Conservation (phyloP, 2,113 vertebrate genomes). For the Hydropotes inermis region DNA sequence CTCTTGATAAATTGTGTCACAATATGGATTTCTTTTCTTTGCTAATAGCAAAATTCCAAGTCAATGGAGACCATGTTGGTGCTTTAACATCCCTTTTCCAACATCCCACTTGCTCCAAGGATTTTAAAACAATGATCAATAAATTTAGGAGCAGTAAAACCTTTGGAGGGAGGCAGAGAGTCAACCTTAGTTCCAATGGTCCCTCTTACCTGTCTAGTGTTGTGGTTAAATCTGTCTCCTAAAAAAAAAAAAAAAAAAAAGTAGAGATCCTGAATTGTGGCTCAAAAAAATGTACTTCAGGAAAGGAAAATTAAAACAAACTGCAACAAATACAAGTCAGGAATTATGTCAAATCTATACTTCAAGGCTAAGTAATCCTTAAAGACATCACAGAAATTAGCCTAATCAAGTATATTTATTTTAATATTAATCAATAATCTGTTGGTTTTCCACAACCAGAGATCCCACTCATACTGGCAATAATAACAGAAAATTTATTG, state of each 20-base stretch:
- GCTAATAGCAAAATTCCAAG: not conserved
- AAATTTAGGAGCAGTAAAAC: not conserved
- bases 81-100: not conserved
- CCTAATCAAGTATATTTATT: not conserved
- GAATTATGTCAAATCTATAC: not conserved
- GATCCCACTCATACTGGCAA: not conserved
- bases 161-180: not conserved
- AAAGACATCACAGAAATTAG: not conserved
- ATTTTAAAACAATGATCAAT: not conserved
- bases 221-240: not conserved
- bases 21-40: not conserved
- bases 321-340: not conserved
- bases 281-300: not conserved
- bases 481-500: not conserved
- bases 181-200: not conserved
- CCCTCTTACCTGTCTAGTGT: not conserved
- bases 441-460: not conserved
- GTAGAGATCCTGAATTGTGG: not conserved
- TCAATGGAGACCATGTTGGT: not conserved
- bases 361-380: not conserved
- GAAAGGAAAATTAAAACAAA: not conserved
- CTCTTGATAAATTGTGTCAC: not conserved
- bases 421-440: not conserved
- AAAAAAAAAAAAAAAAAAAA: not conserved
- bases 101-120: not conserved